phyloP scores from a whole-genome alignment of 2,113 vertebrate genomes.

The Siniperca chuatsi region DNA sequence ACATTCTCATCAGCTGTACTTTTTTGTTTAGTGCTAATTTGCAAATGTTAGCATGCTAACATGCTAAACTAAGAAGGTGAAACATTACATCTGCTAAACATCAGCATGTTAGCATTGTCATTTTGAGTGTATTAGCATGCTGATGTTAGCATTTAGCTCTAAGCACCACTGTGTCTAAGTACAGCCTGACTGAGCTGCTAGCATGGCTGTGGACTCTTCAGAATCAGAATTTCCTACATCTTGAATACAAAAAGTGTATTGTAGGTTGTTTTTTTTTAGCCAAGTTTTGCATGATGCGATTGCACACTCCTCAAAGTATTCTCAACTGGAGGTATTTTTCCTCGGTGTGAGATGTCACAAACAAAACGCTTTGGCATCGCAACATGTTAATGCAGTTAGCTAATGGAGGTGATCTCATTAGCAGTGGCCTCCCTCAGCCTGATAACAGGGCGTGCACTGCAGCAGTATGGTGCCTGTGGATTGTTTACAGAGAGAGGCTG shows the following conservation, averaged over 20 bases:
- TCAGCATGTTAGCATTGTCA: neutral
- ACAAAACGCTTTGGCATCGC: neutral
- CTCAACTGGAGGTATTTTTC: neutral
- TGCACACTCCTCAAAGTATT: no score
- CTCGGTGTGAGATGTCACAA: neutral
- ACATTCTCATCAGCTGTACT: neutral
- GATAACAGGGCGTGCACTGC: constrained; percentile 40
- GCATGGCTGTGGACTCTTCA: neutral
- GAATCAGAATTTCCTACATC: neutral
- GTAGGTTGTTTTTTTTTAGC: neutral
- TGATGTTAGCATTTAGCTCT: neutral
- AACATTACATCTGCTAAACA: neutral
- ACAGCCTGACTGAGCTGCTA: neutral
- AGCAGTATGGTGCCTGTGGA: constrained; percentile 33
- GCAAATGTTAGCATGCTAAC: neutral
- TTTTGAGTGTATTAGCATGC: neutral
- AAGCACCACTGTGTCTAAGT: neutral
- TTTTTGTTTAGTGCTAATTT: neutral
- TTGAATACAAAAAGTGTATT: neutral
- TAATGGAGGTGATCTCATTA: constrained; percentile 73
- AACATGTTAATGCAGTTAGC: constrained; percentile 69
- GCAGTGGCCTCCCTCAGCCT: constrained; percentile 35
- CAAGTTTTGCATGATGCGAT: neutral
- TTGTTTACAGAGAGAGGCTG: constrained; percentile 60
- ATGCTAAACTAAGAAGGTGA: neutral